Conservation (phyloP, 2,888 invertebrate genomes). For the Patella pellucida region DNA sequence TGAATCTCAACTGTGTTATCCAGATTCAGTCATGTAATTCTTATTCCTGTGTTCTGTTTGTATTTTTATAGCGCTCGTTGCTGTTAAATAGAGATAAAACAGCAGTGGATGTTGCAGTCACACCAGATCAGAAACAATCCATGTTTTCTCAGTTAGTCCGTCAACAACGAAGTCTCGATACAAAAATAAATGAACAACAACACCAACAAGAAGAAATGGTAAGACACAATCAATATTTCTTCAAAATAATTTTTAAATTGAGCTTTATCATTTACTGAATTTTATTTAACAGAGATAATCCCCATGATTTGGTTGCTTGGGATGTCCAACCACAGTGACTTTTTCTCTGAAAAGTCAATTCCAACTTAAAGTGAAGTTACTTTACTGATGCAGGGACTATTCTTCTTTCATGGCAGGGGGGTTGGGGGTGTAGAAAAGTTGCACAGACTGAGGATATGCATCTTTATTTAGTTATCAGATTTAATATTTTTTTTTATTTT, state of each 20-base stretch:
- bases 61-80: background rate
- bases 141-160: conserved; percentile 53
- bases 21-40: no score
- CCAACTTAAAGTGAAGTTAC: no score
- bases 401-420: no score
- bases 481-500: background rate
- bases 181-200: conserved; percentile 51
- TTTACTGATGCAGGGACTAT: no score
- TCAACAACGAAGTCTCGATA: conserved; percentile 52
- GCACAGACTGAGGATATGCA: no score
- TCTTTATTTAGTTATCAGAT: no score
- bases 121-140: conserved; percentile 61
- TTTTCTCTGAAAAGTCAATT: no score
- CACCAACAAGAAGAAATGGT: conserved; percentile 62
- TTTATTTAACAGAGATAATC: background rate
- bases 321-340: no score
- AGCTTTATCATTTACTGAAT: background rate
- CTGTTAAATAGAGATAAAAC: conserved; percentile 56
- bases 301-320: no score
- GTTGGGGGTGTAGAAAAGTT: no score
- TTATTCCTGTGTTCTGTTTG: no score
- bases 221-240: conserved; percentile 16
- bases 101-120: conserved; percentile 52
- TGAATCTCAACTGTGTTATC: no score
- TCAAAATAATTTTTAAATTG: background rate